Conservation (phyloP, 2,888 invertebrate species). For the Rotaria macrura region DNA sequence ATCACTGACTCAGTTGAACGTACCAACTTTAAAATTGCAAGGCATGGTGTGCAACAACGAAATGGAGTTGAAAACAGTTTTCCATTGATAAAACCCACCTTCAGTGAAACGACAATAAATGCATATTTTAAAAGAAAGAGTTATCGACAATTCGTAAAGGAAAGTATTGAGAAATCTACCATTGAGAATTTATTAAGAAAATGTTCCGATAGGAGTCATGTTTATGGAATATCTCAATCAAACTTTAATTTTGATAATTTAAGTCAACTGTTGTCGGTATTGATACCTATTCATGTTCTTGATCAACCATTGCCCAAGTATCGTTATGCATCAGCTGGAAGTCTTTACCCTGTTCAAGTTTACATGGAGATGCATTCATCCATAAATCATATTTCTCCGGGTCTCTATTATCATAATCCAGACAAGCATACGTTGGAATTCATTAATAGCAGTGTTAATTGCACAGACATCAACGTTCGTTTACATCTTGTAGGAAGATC, state of each 20-base stretch:
- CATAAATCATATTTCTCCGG: not conserved
- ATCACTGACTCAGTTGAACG: not conserved
- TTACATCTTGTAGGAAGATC: constrained; percentile 17
- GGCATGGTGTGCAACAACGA: too few relatives aligned
- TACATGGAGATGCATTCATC: not conserved
- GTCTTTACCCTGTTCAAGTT: constrained; percentile 13
- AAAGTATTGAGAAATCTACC: not conserved
- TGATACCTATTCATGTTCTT: not conserved
- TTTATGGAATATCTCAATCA: not conserved
- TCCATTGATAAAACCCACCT: not conserved
- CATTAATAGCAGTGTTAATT: too few relatives aligned
- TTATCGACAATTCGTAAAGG: constrained; percentile 6
- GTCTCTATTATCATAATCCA: constrained; percentile 9
- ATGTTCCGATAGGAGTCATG: too few relatives aligned
- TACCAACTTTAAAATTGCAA: not conserved
- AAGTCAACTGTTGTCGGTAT: not conserved
- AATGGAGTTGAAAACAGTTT: not conserved
- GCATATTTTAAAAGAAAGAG: not conserved
- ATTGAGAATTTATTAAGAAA: too few relatives aligned
- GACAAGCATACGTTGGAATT: not conserved
- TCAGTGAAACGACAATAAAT: not conserved
- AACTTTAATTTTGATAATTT: too few relatives aligned
- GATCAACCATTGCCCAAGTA: constrained; percentile 16
- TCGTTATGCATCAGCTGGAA: not conserved
- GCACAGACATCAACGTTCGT: too few relatives aligned